These are phyloP conservation scores for Aramus guarauna DNA, from an alignment of 2,113 vertebrate species.

Conservation along the genomic window DNA sequence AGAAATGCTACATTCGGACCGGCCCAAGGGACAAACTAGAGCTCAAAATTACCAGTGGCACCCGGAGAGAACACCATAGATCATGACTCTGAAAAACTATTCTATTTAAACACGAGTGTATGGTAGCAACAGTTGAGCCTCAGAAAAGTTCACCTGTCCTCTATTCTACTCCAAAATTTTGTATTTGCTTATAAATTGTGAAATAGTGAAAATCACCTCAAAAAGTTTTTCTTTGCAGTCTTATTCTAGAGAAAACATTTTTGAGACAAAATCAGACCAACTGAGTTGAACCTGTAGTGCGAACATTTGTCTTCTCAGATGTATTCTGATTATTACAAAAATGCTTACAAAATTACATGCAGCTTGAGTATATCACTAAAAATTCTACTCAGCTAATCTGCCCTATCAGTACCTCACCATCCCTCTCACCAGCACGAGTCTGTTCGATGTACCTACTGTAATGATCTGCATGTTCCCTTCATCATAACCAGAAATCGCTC, in stretches of 20 bases:
- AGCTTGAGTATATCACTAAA: slow-evolving; percentile 56
- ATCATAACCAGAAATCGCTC: background rate
- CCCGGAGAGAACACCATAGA: slow-evolving; percentile 40
- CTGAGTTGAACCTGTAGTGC: slow-evolving; percentile 4
- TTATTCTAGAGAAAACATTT: slow-evolving; percentile 22
- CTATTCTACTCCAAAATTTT: slow-evolving; percentile 36
- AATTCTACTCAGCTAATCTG: slow-evolving; percentile 12
- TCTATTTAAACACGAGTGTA: slow-evolving; percentile 18
- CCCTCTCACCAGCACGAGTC: background rate
- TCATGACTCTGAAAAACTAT: slow-evolving; percentile 46
- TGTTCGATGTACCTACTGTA: slow-evolving; percentile 1
- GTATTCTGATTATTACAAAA: slow-evolving; percentile 59
- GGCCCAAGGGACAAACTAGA: slow-evolving; percentile 22
- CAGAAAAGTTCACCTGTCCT: slow-evolving; percentile 57
- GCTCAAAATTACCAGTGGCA: slow-evolving; percentile 32
- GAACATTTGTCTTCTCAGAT: background rate
- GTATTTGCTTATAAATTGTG: slow-evolving; percentile 49
- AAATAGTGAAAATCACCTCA: slow-evolving; percentile 35
- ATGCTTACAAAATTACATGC: slow-evolving; percentile 27
- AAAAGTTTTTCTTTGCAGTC: slow-evolving; percentile 26
- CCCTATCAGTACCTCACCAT: background rate
- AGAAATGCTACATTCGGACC: slow-evolving; percentile 37
- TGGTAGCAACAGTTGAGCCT: slow-evolving; percentile 35
- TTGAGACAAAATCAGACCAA: slow-evolving; percentile 58
- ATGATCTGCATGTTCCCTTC: slow-evolving; percentile 36